These are phyloP conservation scores for Hylia prasina DNA, from an alignment of 2,113 vertebrate genomes.

Conservation along the genomic window DNA sequence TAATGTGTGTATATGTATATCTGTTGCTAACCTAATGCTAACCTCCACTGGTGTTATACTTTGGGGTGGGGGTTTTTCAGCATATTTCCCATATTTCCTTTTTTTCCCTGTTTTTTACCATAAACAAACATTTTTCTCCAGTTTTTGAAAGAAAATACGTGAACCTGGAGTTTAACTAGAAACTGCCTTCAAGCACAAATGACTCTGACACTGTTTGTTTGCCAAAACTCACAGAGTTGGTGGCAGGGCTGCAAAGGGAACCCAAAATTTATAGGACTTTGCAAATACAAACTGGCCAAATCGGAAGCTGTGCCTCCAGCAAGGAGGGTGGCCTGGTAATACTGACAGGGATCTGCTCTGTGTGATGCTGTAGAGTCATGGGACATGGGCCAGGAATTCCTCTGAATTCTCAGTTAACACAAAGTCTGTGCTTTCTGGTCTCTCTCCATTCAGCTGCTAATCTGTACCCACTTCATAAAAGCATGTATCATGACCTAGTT, in stretches of 20 bases:
- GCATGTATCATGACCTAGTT: conserved; percentile 35
- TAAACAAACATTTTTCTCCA: conserved; percentile 5
- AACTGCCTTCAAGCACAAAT: conserved; percentile 18
- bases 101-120: not conserved
- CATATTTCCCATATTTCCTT: not conserved
- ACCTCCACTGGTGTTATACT: not conserved
- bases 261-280: conserved; percentile 46
- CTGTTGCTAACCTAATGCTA: not conserved
- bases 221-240: conserved; percentile 56
- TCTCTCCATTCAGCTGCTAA: conserved; percentile 37
- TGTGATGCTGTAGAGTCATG: conserved; percentile 43
- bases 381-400: conserved; percentile 36
- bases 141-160: not conserved
- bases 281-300: conserved; percentile 37
- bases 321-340: conserved; percentile 53
- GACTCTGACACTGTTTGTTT: conserved; percentile 45
- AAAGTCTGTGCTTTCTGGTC: conserved; percentile 50
- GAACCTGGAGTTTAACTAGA: not conserved
- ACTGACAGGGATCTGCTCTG: conserved; percentile 40
- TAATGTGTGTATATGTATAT: not conserved
- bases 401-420: conserved; percentile 49
- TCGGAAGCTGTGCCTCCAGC: conserved; percentile 48
- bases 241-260: conserved; percentile 32
- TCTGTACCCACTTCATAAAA: conserved; percentile 46
- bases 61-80: not conserved